Conservation (phyloP, 2,888 invertebrate genomes). For the Tolmerus cingulatus region DNA sequence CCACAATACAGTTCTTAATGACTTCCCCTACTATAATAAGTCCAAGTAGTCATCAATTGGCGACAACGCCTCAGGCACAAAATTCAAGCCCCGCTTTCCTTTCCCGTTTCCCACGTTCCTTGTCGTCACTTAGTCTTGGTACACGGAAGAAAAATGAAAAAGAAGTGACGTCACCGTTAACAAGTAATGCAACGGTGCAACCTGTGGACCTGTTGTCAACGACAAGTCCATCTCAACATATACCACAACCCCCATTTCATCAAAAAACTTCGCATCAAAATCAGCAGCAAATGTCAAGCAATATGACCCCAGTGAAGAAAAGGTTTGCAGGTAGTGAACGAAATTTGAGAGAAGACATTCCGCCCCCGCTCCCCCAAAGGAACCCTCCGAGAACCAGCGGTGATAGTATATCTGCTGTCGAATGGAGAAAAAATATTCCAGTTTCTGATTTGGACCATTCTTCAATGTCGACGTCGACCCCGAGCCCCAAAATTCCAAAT, state of each 20-base stretch:
- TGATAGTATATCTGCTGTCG: constrained; percentile 42
- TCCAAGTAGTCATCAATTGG: constrained; percentile 52
- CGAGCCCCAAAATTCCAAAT: not conserved
- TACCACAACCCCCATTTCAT: constrained; percentile 51
- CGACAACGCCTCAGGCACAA: constrained; percentile 53
- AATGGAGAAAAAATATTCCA: constrained; percentile 53
- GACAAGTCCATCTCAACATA: constrained; percentile 51
- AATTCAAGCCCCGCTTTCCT: constrained; percentile 62
- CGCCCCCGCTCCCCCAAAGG: constrained; percentile 68
- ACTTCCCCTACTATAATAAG: constrained; percentile 53
- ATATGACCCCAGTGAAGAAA: constrained; percentile 56
- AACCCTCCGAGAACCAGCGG: constrained; percentile 57
- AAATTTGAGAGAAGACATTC: constrained; percentile 57
- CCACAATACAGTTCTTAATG: constrained; percentile 47
- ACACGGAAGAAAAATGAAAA: constrained; percentile 62
- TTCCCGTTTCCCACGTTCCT: constrained; percentile 63
- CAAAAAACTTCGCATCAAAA: constrained; percentile 53
- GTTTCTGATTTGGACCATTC: constrained; percentile 61
- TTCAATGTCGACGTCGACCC: constrained; percentile 47
- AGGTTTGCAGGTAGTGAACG: constrained; percentile 58
- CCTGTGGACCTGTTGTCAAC: constrained; percentile 33
- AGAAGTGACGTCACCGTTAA: constrained; percentile 59
- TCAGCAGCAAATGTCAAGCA: constrained; percentile 54
- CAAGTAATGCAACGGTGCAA: constrained; percentile 52
- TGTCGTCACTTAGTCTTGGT: constrained; percentile 63